Base-by-base conservation (phyloP, 30 jellyfish, hydroid and myxozoan genomes). In the Hydractinia echinata region DNA sequence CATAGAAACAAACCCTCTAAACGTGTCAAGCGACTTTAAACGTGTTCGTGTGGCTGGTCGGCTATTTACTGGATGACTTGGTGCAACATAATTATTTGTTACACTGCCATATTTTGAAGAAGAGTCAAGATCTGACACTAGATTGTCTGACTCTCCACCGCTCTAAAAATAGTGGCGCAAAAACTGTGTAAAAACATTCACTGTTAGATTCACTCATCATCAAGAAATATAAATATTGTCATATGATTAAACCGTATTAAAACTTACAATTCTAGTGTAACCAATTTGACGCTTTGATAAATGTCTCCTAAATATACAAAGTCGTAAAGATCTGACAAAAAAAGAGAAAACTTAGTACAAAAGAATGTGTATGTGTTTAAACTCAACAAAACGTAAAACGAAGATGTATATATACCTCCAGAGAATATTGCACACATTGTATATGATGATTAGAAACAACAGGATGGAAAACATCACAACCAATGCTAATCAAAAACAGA, bases 21-120 rank as follows among this genome's bases (percentile, higher is more conserved):
- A 90, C 20, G 97, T 89, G 66, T 90, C 97, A 3, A 90, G 78
- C 14, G 97, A 90, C 84, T 82, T 82, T 49, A 90, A 78, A 18
- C 97, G 91, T 51, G 66, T 82, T 16, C 88, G 60, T 50, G 19
- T 13, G n/a, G 76, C 8, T 14, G 55, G 71, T 30, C 54, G 44
- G 8, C 10, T 10, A 6, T 20, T 51, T 8, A 20, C 84, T 10
- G 55, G 51, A 18, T 16, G 54, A 10, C 15, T 44, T 2, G 10
- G 74, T 7, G 74, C 9, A 64, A n/a, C 2, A 64, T 44, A 7
- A 51, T 13, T 64, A n/a, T 13, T 51, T 6, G 7, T 51, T 0
- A 64, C 18, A 13, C 9, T 64, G 18, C 8, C 74, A 64, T 51
- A n/a, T 7, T 64, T 64, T 64, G 74, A 7, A 30, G 44, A 30